Evolutionary conservation across 2,888 invertebrate species (phyloP).

Genomic region (Ochropleura leucogaster): DNA sequence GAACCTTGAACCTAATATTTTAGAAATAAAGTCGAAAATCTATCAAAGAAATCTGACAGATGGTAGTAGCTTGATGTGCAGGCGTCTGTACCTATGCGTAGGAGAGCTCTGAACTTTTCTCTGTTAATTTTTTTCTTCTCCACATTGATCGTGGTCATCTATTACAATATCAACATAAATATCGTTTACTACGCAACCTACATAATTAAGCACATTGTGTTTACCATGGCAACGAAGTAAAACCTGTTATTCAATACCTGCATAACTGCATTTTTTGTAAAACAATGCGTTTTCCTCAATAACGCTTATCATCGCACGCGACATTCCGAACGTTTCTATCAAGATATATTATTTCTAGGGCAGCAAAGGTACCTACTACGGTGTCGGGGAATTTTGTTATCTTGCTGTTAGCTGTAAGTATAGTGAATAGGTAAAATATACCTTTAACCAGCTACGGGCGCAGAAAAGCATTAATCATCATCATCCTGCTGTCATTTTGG

Average conservation of each 20-base stretch:
- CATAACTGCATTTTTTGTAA: slow-evolving; percentile 35
- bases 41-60: no score
- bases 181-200: slow-evolving; percentile 9
- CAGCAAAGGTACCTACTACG: slow-evolving; percentile 5
- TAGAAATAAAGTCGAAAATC: no score
- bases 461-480: slow-evolving; percentile 2
- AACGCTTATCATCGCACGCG: slow-evolving; percentile 41
- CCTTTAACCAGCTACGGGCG: not conserved
- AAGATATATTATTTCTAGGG: slow-evolving; percentile 47
- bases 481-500: not conserved
- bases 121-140: not conserved
- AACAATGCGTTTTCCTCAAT: slow-evolving; percentile 47
- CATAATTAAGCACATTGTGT: slow-evolving; percentile 1
- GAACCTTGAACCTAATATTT: no score
- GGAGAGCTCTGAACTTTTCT: not conserved
- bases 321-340: slow-evolving; percentile 36
- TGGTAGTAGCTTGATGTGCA: no score
- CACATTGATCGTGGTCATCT: slow-evolving; percentile 8
- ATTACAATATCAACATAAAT: slow-evolving; percentile 5
- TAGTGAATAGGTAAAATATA: not conserved
- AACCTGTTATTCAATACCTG: slow-evolving; percentile 51
- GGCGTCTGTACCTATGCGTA: no score
- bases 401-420: not conserved
- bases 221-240: slow-evolving; percentile 20
- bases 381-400: slow-evolving; percentile 47